phyloP scores from a whole-genome alignment of 1,140 invertebrate genomes.

The Diorhabda elongata region DNA sequence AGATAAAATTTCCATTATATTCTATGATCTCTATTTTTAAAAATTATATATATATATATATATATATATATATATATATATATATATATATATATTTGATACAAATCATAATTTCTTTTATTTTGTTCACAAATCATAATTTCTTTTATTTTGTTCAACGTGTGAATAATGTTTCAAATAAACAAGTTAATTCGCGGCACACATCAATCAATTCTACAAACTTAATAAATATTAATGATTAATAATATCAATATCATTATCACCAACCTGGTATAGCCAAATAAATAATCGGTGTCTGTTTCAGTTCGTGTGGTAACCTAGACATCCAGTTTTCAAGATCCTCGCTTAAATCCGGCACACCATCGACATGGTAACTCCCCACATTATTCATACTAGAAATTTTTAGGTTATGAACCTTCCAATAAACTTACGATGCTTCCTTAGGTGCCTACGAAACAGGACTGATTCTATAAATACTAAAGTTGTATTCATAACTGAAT shows the following conservation, averaged over 20 bases:
- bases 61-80: too few species aligned
- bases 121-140: too few species aligned
- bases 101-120: too few species aligned
- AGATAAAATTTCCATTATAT: too few species aligned
- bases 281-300: constrained; percentile 60
- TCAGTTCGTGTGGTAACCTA: constrained; percentile 55
- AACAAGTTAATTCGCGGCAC: too few species aligned
- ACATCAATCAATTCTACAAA: too few species aligned
- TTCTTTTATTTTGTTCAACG: too few species aligned
- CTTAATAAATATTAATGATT: too few species aligned
- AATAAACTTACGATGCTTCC: not conserved
- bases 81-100: too few species aligned
- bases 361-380: not conserved
- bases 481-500: constrained; percentile 1
- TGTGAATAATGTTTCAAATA: too few species aligned
- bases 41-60: too few species aligned
- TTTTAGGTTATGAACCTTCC: not conserved
- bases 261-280: constrained; percentile 69
- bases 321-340: constrained; percentile 70
- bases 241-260: not conserved
- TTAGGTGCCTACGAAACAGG: not conserved
- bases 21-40: too few species aligned
- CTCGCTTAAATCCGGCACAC: constrained; percentile 37
- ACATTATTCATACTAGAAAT: not conserved
- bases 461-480: constrained; percentile 1